phyloP scores from a whole-genome alignment of 2,797 vertebrate species.

The Sebastes trivittatus region DNA sequence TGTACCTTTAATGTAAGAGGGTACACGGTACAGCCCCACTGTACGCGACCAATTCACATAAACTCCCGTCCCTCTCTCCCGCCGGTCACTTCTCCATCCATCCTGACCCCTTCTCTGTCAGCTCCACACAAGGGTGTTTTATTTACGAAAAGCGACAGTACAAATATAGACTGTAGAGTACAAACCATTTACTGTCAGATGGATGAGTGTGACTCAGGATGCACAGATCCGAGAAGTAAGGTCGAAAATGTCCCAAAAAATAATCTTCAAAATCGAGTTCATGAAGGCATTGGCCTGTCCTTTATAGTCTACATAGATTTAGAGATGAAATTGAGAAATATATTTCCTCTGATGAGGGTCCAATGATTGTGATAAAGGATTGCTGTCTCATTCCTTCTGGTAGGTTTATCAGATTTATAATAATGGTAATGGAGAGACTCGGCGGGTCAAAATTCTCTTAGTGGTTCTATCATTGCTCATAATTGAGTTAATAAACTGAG shows the following conservation, averaged over 20 bases:
- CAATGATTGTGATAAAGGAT: slow-evolving; percentile 4
- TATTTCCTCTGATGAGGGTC: slow-evolving; percentile 8
- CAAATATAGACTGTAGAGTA: too few relatives aligned
- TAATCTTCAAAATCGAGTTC: neutral
- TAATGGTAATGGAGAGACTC: slow-evolving; percentile 43
- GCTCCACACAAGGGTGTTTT: too few relatives aligned
- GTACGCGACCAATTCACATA: too few relatives aligned
- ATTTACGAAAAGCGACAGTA: too few relatives aligned
- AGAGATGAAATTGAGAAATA: neutral
- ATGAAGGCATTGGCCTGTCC: neutral
- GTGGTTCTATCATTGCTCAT: slow-evolving; percentile 48
- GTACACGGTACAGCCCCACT: too few relatives aligned
- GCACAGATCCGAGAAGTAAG: neutral
- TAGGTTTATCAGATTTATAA: slow-evolving; percentile 25
- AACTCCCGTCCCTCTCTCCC: too few relatives aligned
- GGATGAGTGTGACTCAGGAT: too few relatives aligned
- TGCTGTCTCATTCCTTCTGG: neutral
- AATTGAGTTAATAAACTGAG: slow-evolving; percentile 71
- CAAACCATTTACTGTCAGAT: too few relatives aligned
- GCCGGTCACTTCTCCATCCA: too few relatives aligned
- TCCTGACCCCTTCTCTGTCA: too few relatives aligned
- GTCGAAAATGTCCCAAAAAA: too few relatives aligned
- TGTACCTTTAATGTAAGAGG: neutral
- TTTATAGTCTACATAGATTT: neutral
- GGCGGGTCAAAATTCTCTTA: slow-evolving; percentile 38